Conservation (phyloP, 2,113 vertebrate species). For the Oncorhynchus gorbuscha region DNA sequence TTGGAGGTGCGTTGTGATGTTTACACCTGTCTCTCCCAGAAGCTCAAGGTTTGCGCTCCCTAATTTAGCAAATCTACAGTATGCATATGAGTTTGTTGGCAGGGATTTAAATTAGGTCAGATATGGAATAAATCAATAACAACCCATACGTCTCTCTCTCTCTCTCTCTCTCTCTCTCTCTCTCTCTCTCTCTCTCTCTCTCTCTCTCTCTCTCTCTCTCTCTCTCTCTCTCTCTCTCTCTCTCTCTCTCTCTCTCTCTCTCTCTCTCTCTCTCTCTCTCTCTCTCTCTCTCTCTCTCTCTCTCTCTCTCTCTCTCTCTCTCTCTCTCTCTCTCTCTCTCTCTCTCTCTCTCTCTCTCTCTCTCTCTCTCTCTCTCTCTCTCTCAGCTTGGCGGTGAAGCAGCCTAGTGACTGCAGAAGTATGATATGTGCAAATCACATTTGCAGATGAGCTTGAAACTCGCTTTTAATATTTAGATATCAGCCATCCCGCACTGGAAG, state of each 20-base stretch:
- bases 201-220: no score
- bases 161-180: no score
- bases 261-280: no score
- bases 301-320: slow-evolving; percentile 16
- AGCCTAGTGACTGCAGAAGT: slow-evolving; percentile 77
- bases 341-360: no score
- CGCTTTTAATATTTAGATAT: slow-evolving; percentile 83
- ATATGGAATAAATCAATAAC: slow-evolving; percentile 81
- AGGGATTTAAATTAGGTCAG: slow-evolving; percentile 82
- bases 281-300: slow-evolving; percentile 6
- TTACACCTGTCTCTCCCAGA: slow-evolving; percentile 76
- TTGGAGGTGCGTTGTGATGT: slow-evolving; percentile 71
- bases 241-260: no score
- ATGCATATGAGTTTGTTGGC: slow-evolving; percentile 79
- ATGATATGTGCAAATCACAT: slow-evolving; percentile 84
- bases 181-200: no score
- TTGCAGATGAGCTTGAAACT: slow-evolving; percentile 83
- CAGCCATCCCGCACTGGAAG: slow-evolving; percentile 72
- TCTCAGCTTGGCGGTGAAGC: slow-evolving; percentile 71
- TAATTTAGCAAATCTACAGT: slow-evolving; percentile 81
- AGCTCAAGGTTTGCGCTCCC: slow-evolving; percentile 67
- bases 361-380: slow-evolving; percentile 20
- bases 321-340: no score
- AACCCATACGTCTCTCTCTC: slow-evolving; percentile 58
- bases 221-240: no score